phyloP scores from a whole-genome alignment of 2,113 vertebrate species.

The Sclerurus mexicanus region DNA sequence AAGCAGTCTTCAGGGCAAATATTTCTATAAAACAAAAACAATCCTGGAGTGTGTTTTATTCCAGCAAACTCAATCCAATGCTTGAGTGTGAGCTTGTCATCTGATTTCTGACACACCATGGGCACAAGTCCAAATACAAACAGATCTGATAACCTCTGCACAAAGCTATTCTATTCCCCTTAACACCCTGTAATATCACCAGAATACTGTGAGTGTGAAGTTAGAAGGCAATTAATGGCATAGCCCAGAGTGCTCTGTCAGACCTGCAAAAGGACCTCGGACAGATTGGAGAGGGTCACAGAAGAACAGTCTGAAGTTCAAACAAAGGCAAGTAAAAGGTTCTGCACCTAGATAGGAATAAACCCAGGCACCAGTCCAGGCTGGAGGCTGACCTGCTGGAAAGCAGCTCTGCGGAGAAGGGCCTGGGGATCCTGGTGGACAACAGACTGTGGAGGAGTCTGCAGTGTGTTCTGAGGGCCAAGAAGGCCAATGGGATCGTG shows the following conservation, averaged over 20 bases:
- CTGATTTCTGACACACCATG: background rate
- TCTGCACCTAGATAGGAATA: background rate
- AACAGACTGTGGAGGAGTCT: background rate
- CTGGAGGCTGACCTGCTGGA: background rate
- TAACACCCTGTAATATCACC: background rate
- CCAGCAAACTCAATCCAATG: background rate
- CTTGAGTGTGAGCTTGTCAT: rapidly evolving
- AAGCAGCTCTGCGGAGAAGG: background rate
- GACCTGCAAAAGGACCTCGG: background rate
- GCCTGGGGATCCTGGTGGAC: background rate
- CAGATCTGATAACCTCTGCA: background rate
- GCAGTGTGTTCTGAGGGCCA: background rate
- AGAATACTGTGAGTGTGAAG: background rate
- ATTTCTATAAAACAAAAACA: background rate
- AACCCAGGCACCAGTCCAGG: background rate
- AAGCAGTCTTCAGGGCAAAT: background rate
- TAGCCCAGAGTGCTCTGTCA: background rate
- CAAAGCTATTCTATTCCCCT: background rate
- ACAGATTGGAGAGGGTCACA: background rate
- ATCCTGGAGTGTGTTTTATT: background rate
- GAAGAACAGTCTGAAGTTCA: background rate
- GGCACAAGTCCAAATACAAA: background rate
- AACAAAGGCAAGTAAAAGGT: background rate
- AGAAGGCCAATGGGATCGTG: background rate
- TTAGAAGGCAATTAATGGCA: background rate